These are phyloP conservation scores for Lithosia quadra DNA, from an alignment of 2,888 invertebrate genomes.

Conservation along the genomic window DNA sequence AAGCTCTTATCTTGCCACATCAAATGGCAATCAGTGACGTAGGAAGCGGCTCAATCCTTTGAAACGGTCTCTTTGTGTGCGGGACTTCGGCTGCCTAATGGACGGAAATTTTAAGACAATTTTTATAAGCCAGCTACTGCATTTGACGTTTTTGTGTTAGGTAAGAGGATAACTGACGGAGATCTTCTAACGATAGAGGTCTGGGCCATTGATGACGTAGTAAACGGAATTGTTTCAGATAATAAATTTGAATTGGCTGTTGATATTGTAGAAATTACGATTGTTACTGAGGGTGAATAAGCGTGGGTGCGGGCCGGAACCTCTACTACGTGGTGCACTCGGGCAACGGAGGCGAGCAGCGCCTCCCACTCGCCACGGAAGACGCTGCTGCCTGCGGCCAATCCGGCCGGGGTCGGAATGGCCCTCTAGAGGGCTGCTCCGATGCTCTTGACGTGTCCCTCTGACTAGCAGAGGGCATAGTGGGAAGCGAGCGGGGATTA, in stretches of 20 bases:
- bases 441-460: too few species aligned
- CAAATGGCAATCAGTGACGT: constrained; percentile 50
- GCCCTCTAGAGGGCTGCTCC: too few species aligned
- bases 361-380: too few species aligned
- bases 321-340: too few species aligned
- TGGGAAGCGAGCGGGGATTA: too few species aligned
- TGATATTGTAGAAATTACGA: too few species aligned
- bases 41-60: constrained; percentile 31
- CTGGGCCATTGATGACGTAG: neutral
- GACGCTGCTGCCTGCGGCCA: too few species aligned
- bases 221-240: neutral
- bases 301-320: too few species aligned
- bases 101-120: constrained; percentile 35
- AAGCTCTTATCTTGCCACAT: constrained; percentile 47
- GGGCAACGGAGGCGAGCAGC: too few species aligned
- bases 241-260: neutral
- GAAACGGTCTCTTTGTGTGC: constrained; percentile 48
- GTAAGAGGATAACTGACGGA: constrained; percentile 6
- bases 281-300: too few species aligned
- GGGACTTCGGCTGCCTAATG: constrained; percentile 43
- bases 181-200: neutral
- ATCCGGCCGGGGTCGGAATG: too few species aligned
- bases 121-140: constrained; percentile 9
- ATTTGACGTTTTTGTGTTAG: constrained; percentile 15
- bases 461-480: too few species aligned